Conservation (phyloP, 2,888 invertebrate genomes). For the Eilema caniola region DNA sequence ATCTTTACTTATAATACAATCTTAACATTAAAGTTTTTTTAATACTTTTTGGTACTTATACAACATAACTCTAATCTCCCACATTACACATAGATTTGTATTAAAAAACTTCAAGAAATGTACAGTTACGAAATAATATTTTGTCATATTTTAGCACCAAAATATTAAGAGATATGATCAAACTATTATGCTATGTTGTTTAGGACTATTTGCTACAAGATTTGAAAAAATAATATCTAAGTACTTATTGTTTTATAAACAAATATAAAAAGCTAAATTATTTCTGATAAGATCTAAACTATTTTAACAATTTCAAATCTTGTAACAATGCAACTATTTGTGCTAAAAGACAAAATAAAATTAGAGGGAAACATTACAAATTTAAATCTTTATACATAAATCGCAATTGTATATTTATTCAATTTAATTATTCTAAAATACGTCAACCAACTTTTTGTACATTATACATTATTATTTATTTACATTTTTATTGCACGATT, state of each 20-base stretch:
- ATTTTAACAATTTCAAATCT: conserved; percentile 14
- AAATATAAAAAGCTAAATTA: not conserved
- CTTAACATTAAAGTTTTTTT: conserved; percentile 63
- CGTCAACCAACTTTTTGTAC: conserved; percentile 45
- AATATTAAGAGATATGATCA: conserved; percentile 70
- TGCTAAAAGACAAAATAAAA: conserved; percentile 39
- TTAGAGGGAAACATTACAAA: conserved; percentile 27
- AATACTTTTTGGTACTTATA: conserved; percentile 85
- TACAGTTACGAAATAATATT: conserved; percentile 55
- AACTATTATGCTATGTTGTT: conserved; percentile 39
- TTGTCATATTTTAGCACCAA: conserved; percentile 76
- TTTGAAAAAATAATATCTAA: conserved; percentile 12
- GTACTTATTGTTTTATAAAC: not conserved
- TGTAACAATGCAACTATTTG: conserved; percentile 29
- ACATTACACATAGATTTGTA: conserved; percentile 39
- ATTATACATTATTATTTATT: conserved; percentile 55
- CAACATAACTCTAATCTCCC: conserved; percentile 59
- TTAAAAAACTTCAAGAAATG: conserved; percentile 46
- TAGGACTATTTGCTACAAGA: conserved; percentile 23
- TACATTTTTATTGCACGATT: conserved; percentile 66
- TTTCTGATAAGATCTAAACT: not conserved
- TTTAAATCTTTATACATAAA: conserved; percentile 37
- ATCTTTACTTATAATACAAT: conserved; percentile 62
- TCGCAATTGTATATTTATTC: conserved; percentile 30
- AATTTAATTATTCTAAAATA: conserved; percentile 29